Conservation (phyloP, 2,797 vertebrate genomes). For the Pseudochirops cupreus region DNA sequence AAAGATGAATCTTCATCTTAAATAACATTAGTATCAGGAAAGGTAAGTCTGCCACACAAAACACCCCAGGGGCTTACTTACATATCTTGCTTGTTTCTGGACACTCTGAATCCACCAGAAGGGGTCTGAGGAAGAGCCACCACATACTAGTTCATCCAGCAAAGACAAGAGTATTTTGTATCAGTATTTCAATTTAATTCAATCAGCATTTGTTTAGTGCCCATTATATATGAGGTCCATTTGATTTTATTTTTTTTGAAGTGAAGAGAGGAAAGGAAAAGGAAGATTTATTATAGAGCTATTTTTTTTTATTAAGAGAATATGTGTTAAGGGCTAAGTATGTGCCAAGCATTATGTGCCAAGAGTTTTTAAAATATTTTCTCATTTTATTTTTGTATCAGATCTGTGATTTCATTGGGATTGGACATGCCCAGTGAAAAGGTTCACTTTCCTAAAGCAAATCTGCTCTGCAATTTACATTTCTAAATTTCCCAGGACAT, state of each 20-base stretch:
- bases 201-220: not conserved
- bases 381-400: not conserved
- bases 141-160: constrained; percentile 93
- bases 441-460: not conserved
- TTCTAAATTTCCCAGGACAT: not conserved
- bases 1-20: not conserved
- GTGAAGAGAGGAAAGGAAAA: not conserved
- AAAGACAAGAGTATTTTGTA: constrained; percentile 35
- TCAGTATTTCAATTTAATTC: not conserved
- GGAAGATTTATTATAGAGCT: not conserved
- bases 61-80: constrained; percentile 84
- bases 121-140: constrained; percentile 88
- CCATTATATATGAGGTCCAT: not conserved
- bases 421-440: not conserved
- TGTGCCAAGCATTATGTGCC: not conserved
- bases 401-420: not conserved
- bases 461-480: not conserved
- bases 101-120: constrained; percentile 96
- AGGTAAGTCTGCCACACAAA: not conserved
- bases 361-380: not conserved
- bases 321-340: no score
- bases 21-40: not conserved
- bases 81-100: constrained; percentile 94
- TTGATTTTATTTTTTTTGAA: not conserved
- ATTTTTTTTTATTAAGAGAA: no score